Evolutionary conservation across 2,113 vertebrate genomes (phyloP).

Genomic region (Sylvietta virens): DNA sequence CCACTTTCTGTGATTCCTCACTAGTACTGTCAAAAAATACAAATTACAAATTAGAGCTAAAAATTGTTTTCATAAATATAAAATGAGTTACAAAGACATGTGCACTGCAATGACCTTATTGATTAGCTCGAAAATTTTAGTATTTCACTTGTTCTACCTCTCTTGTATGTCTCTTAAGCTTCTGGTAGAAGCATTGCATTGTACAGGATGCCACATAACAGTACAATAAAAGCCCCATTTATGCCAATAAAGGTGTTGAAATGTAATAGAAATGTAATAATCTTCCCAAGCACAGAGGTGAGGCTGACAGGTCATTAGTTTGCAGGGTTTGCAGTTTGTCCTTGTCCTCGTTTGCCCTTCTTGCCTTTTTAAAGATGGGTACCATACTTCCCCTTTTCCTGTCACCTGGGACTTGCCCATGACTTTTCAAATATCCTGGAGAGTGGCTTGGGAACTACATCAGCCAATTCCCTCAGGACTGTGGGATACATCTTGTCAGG

Average conservation of each 20-base stretch:
- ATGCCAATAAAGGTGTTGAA: not conserved
- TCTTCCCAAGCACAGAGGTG: not conserved
- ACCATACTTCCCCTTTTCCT: not conserved
- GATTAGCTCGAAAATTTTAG: not conserved
- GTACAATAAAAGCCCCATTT: not conserved
- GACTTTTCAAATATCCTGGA: not conserved
- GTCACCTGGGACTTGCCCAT: not conserved
- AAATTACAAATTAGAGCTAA: not conserved
- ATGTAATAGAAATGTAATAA: not conserved
- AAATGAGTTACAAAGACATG: not conserved
- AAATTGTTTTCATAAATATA: not conserved
- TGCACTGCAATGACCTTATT: not conserved
- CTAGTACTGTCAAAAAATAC: not conserved
- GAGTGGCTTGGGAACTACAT: not conserved
- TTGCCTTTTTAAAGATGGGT: not conserved
- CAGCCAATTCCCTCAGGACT: not conserved
- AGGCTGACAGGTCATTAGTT: not conserved
- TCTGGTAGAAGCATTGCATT: not conserved
- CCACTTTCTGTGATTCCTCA: not conserved
- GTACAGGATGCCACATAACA: not conserved
- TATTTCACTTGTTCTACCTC: not conserved
- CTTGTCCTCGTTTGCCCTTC: too few relatives aligned
- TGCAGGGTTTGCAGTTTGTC: not conserved
- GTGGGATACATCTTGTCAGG: not conserved
- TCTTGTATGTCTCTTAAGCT: not conserved